phyloP scores from a whole-genome alignment of 2,797 vertebrate genomes.

The Enteromius thamalakanensis region DNA sequence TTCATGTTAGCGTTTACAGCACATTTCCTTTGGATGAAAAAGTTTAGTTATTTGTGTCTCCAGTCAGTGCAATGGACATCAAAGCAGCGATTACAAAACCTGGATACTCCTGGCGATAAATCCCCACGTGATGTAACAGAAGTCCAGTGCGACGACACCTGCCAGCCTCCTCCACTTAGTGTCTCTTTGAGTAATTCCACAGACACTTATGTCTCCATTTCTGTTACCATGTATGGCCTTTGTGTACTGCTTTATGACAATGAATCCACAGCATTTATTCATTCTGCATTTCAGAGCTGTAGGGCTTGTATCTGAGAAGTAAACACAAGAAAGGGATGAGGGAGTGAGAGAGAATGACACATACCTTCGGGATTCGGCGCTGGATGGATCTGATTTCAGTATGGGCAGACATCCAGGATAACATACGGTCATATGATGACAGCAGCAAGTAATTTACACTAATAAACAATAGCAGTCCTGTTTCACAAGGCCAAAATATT shows the following conservation, averaged over 20 bases:
- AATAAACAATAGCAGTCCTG: conserved; percentile 34
- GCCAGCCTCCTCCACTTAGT: neutral
- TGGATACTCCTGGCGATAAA: neutral
- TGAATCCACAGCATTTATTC: conserved; percentile 17
- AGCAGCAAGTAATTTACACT: conserved; percentile 33
- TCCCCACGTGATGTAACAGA: conserved; percentile 2
- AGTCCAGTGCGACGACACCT: neutral
- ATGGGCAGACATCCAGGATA: conserved; percentile 16
- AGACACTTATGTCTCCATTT: conserved; percentile 16
- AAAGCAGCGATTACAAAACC: conserved; percentile 20
- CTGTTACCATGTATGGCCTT: conserved; percentile 26
- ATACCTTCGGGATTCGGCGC: neutral
- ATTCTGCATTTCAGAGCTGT: conserved; percentile 54
- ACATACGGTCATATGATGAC: conserved; percentile 6
- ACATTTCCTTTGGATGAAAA: conserved; percentile 16
- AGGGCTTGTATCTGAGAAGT: conserved; percentile 15
- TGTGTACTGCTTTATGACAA: conserved; percentile 36
- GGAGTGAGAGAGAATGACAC: conserved; percentile 19
- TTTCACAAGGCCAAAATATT: neutral
- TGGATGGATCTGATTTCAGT: conserved; percentile 14
- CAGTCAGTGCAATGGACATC: conserved; percentile 1
- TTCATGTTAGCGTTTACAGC: neutral
- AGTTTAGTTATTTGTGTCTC: neutral
- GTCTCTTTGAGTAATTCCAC: conserved; percentile 25
- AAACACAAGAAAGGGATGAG: conserved; percentile 14